Conservation (phyloP, 1,140 invertebrate species). For the Drosophila obscura region DNA sequence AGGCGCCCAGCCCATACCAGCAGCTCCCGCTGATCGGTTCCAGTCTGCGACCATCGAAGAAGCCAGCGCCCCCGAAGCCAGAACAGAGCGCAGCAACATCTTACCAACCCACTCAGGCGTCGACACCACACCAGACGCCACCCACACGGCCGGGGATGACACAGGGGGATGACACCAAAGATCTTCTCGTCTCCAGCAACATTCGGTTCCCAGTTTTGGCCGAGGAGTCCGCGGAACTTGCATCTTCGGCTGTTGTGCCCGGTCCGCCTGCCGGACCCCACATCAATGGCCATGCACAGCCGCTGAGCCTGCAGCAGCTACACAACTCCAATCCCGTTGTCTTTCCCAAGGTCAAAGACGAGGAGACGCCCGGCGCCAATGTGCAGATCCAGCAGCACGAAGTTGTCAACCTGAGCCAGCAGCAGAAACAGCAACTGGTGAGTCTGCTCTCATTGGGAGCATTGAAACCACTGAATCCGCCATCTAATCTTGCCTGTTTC, state of each 20-base stretch:
- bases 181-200: conserved; percentile 74
- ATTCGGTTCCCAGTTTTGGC: conserved; percentile 77
- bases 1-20: conserved; percentile 71
- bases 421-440: conserved; percentile 73
- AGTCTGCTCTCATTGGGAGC: neutral
- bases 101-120: neutral
- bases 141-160: neutral
- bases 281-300: conserved; percentile 81
- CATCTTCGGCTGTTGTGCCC: conserved; percentile 32
- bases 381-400: conserved; percentile 82
- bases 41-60: conserved; percentile 45
- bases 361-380: conserved; percentile 18
- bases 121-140: conserved; percentile 7
- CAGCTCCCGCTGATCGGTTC: conserved; percentile 73
- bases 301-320: conserved; percentile 70
- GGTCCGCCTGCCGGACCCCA: conserved; percentile 52
- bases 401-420: conserved; percentile 73
- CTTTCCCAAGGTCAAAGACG: conserved; percentile 70
- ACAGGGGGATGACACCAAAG: conserved; percentile 63
- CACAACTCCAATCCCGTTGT: conserved; percentile 74
- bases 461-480: neutral
- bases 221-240: conserved; percentile 56
- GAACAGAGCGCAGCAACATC: conserved; percentile 3
- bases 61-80: conserved; percentile 20
- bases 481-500: neutral